These are phyloP conservation scores for Peromyscus melanophrys DNA, from an alignment of 2,797 vertebrate species.

Conservation along the genomic window DNA sequence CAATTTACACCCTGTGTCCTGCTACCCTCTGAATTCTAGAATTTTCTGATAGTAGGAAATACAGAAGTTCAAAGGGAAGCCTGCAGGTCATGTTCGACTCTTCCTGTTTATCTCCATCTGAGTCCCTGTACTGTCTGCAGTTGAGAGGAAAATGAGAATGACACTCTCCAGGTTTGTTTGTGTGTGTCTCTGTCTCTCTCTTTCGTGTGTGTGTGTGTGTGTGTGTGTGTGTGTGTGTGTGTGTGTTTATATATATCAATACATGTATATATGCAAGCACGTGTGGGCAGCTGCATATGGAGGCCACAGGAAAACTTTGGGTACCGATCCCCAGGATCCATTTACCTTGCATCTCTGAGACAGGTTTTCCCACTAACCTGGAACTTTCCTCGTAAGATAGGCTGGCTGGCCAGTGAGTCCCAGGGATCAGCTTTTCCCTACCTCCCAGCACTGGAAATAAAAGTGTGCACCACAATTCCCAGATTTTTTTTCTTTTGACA, in stretches of 20 bases:
- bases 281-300: not conserved
- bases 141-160: slow-evolving; percentile 3
- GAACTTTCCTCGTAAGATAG: not conserved
- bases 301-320: not conserved
- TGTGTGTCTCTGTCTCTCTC: not conserved
- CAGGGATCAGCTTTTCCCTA: not conserved
- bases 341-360: not conserved
- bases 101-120: not conserved
- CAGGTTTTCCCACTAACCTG: not conserved
- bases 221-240: not conserved
- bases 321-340: not conserved
- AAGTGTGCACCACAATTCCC: not conserved
- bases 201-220: not conserved
- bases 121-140: not conserved
- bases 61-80: not conserved
- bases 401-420: not conserved
- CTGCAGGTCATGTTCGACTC: not conserved
- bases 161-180: not conserved
- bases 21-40: not conserved
- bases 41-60: slow-evolving; percentile 13
- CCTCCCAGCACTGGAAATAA: not conserved
- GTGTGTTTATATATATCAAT: not conserved
- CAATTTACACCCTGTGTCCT: not conserved
- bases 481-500: not conserved
- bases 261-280: not conserved